Conservation (phyloP, 2,113 vertebrate species). For the Microcebus lehilahytsara region DNA sequence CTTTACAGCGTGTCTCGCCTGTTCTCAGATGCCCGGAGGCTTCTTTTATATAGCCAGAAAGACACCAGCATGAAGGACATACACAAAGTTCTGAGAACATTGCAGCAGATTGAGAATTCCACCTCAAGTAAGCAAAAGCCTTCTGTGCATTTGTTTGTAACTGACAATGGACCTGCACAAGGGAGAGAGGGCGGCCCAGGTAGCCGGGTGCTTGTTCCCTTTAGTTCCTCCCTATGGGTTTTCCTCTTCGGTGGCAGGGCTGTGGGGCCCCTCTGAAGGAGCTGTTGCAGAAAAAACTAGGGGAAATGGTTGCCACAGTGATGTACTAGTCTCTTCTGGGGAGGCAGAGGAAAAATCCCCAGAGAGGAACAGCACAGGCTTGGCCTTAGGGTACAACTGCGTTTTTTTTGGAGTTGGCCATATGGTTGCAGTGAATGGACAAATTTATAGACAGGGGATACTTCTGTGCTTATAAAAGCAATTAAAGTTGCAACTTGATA, state of each 20-base stretch:
- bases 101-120: constrained; percentile 79
- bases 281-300: not conserved
- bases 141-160: not conserved
- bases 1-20: constrained; percentile 91
- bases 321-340: not conserved
- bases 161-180: not conserved
- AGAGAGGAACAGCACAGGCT: not conserved
- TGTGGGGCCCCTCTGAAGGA: not conserved
- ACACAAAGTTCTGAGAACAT: constrained; percentile 82
- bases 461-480: not conserved
- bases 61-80: constrained; percentile 89
- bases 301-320: not conserved
- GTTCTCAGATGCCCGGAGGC: constrained; percentile 93
- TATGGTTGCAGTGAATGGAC: not conserved
- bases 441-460: not conserved
- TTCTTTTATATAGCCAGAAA: constrained; percentile 94
- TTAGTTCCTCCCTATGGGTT: not conserved
- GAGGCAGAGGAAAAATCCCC: not conserved
- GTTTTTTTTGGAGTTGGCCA: not conserved
- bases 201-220: not conserved
- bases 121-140: constrained; percentile 84
- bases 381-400: no score
- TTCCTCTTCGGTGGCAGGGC: not conserved
- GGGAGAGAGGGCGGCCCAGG: not conserved
- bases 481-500: not conserved